Percentiles rank a stretch among this genome's conserved stretches.
These are phyloP conservation scores for Leptinotarsa tumamoca DNA, from an alignment of 2,888 invertebrate genomes.

Conservation along the genomic window DNA sequence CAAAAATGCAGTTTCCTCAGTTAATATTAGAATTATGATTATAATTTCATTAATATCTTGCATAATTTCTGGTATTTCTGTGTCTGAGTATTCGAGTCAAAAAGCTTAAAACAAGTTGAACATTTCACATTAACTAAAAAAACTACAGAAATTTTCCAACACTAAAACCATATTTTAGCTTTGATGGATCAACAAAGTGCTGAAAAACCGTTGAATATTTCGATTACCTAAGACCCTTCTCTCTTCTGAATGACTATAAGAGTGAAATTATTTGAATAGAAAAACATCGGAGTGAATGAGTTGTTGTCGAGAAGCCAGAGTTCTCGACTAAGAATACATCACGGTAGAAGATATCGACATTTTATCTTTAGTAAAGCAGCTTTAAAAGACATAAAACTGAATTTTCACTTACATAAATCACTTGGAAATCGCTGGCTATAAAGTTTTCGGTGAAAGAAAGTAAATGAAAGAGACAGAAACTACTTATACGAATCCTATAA, in stretches of 20 bases:
- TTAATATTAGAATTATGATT: too few relatives aligned
- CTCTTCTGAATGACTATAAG: background rate
- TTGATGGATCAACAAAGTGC: too few relatives aligned
- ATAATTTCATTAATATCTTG: too few relatives aligned
- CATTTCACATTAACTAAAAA: too few relatives aligned
- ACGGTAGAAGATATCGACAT: conserved; percentile 10
- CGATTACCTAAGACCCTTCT: background rate
- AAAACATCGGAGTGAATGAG: background rate
- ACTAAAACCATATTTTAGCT: too few relatives aligned
- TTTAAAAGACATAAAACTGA: conserved; percentile 35
- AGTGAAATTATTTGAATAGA: background rate
- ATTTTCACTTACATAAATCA: conserved; percentile 37
- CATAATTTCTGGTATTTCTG: too few relatives aligned
- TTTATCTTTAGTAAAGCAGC: conserved; percentile 9
- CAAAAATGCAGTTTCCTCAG: too few relatives aligned
- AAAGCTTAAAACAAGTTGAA: too few relatives aligned
- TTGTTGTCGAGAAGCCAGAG: conserved; percentile 10
- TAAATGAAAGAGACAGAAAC: conserved; percentile 22
- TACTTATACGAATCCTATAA: conserved; percentile 36
- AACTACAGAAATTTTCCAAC: too few relatives aligned
- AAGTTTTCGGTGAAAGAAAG: conserved; percentile 28
- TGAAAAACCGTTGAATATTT: background rate
- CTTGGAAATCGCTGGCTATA: conserved; percentile 23
- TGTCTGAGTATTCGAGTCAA: too few relatives aligned
- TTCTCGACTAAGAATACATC: conserved; percentile 19